Evolutionary conservation across 1,140 invertebrate genomes (phyloP).

Genomic region (Sipha flava): DNA sequence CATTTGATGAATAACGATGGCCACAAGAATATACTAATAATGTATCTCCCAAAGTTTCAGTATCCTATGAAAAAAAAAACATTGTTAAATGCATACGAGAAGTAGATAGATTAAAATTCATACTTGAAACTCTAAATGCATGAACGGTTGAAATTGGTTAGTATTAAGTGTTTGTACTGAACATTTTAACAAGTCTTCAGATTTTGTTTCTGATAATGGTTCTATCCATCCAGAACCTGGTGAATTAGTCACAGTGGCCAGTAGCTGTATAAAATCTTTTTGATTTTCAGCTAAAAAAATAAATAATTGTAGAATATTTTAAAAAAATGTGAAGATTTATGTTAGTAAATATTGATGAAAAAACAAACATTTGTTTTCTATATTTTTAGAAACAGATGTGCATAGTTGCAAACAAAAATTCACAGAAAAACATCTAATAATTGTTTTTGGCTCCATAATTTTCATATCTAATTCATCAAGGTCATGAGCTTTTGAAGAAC

Average conservation of each 20-base stretch:
- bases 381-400: not conserved
- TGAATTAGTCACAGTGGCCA: slow-evolving; percentile 17
- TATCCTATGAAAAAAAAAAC: not conserved
- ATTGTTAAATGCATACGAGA: not conserved
- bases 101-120: not conserved
- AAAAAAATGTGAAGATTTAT: not conserved
- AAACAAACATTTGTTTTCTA: slow-evolving; percentile 1
- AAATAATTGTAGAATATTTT: not conserved
- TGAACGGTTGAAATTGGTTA: not conserved
- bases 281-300: slow-evolving; percentile 13
- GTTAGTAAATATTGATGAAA: not conserved
- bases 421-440: not conserved
- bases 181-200: not conserved
- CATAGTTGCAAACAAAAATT: slow-evolving; percentile 10
- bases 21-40: slow-evolving; percentile 20
- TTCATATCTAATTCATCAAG: not conserved
- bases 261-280: not conserved
- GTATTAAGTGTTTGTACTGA: not conserved
- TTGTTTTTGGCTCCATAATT: slow-evolving; percentile 18
- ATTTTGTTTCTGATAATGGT: not conserved
- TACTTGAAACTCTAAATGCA: slow-evolving; percentile 26
- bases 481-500: not conserved
- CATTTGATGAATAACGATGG: slow-evolving; percentile 10
- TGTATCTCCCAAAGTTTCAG: not conserved
- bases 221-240: slow-evolving; percentile 17